These are phyloP conservation scores for Meleagris gallopavo DNA, from an alignment of 2,113 vertebrate species.

Conservation along the genomic window DNA sequence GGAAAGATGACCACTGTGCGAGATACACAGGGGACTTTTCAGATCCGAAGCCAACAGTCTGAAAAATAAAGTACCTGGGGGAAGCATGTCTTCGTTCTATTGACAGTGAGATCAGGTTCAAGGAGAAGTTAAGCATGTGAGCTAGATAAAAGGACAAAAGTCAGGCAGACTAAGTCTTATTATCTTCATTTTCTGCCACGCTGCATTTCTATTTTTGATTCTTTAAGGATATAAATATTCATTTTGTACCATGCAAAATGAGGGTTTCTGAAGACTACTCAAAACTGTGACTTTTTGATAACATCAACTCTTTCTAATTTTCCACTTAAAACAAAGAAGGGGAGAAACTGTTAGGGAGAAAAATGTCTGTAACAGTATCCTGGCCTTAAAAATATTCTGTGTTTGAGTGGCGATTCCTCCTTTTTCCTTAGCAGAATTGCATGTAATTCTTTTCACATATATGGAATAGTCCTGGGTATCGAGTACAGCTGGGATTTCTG, in stretches of 20 bases:
- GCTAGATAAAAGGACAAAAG: background rate
- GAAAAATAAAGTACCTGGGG: constrained; percentile 53
- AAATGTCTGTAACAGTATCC: background rate
- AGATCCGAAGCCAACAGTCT: constrained; percentile 52
- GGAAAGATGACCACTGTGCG: constrained; percentile 67
- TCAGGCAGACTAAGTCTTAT: background rate
- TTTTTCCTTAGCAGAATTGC: constrained; percentile 27
- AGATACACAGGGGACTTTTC: constrained; percentile 41
- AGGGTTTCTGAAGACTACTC: background rate
- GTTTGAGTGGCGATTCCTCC: background rate
- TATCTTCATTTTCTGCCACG: background rate
- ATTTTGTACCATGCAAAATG: background rate
- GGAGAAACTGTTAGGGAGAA: background rate
- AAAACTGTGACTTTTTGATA: background rate
- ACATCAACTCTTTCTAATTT: background rate
- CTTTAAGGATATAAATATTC: background rate
- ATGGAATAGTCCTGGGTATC: constrained; percentile 49
- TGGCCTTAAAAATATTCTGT: constrained; percentile 7
- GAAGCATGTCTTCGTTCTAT: constrained; percentile 54
- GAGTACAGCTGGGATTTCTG: constrained; percentile 69
- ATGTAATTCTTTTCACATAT: constrained; percentile 59
- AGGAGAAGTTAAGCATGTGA: background rate
- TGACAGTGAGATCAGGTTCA: constrained; percentile 24
- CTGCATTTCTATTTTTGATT: background rate
- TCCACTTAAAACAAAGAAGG: background rate